Conservation (phyloP, 2,113 vertebrate genomes). For the Pungitius pungitius region DNA sequence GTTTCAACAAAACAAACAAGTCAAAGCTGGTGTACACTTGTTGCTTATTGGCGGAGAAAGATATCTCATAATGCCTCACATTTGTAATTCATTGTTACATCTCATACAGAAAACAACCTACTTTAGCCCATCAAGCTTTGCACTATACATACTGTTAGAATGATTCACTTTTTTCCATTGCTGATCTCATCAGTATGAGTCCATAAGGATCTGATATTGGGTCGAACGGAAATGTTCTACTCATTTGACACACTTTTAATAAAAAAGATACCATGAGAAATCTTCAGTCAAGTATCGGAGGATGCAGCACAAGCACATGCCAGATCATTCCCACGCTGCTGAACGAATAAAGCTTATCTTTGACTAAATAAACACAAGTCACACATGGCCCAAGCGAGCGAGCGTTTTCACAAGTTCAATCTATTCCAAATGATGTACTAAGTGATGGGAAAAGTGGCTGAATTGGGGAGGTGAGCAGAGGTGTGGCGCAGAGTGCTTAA, state of each 20-base stretch:
- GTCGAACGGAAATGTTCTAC: conserved; percentile 5
- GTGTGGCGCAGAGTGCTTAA: conserved; percentile 65
- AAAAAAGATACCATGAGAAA: background rate
- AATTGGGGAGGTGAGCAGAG: conserved; percentile 62
- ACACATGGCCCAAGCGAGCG: conserved; percentile 32
- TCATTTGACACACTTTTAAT: conserved; percentile 10
- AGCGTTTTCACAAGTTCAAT: conserved; percentile 47
- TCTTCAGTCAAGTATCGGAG: conserved; percentile 26
- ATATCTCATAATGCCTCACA: conserved; percentile 27
- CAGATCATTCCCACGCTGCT: conserved; percentile 25
- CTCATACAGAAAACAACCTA: conserved; percentile 20
- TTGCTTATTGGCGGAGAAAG: conserved; percentile 37
- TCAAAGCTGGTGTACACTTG: conserved; percentile 64
- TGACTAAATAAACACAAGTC: conserved; percentile 19
- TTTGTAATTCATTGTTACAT: conserved; percentile 45
- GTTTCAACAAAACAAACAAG: conserved; percentile 53
- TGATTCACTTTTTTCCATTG: conserved; percentile 14
- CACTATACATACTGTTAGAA: background rate
- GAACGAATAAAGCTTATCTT: conserved; percentile 13
- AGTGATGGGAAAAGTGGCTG: conserved; percentile 57
- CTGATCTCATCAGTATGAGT: conserved; percentile 20
- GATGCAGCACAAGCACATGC: conserved; percentile 34
- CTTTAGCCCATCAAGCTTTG: conserved; percentile 11
- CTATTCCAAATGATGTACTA: conserved; percentile 44
- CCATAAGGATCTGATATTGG: background rate